Evolutionary conservation across 2,113 vertebrate genomes (phyloP).

Genomic region (Vicugna pacos): DNA sequence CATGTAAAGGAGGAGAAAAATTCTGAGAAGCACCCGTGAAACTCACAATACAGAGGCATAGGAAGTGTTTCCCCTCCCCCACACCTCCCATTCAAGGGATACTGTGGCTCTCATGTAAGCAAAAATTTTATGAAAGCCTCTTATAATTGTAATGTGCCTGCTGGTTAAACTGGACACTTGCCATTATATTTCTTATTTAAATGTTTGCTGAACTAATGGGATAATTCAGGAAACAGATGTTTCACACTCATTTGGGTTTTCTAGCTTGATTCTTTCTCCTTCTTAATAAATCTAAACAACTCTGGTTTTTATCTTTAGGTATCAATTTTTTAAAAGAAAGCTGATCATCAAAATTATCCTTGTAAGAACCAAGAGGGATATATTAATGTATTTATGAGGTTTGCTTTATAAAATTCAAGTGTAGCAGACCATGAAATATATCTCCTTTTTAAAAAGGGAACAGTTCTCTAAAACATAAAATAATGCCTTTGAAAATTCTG

Average conservation of each 20-base stretch:
- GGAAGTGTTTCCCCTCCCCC: too few relatives aligned
- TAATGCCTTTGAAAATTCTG: background rate
- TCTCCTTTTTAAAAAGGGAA: background rate
- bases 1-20: background rate
- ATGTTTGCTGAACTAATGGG: background rate
- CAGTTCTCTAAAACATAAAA: background rate
- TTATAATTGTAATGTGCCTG: rapidly evolving
- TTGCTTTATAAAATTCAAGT: background rate
- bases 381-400: background rate
- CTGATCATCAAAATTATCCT: background rate
- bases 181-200: conserved; percentile 33
- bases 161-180: background rate
- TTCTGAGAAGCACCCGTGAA: background rate
- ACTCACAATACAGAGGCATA: too few relatives aligned
- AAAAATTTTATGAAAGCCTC: background rate
- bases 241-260: conserved; percentile 17
- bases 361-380: background rate
- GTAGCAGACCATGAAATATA: background rate
- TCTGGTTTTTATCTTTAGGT: background rate
- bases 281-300: conserved; percentile 28
- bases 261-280: conserved; percentile 44
- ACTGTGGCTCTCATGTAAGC: background rate
- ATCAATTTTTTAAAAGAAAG: background rate
- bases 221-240: background rate
- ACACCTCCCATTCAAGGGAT: background rate